Evolutionary conservation across 2,888 invertebrate genomes (phyloP).

Genomic region (Drosophila percnosoma): DNA sequence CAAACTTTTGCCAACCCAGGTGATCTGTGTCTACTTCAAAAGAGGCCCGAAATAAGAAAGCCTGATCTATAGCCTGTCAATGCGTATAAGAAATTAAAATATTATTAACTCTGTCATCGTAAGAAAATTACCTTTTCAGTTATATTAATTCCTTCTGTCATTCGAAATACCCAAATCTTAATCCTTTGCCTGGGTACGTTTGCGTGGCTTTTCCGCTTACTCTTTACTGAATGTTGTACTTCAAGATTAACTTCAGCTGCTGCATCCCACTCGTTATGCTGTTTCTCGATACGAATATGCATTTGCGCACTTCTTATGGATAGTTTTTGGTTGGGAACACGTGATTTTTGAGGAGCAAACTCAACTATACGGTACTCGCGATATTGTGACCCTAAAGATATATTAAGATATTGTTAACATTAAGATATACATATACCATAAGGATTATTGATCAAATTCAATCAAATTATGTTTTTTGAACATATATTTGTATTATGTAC

Average conservation of each 20-base stretch:
- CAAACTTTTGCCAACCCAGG: constrained; percentile 94
- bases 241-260: constrained; percentile 18
- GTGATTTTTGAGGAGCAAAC: constrained; percentile 90
- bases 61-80: constrained; percentile 86
- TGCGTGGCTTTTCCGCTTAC: constrained; percentile 32
- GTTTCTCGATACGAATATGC: constrained; percentile 87
- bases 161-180: constrained; percentile 83
- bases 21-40: constrained; percentile 87
- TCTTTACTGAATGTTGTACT: constrained; percentile 34
- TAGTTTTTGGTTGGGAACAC: constrained; percentile 86
- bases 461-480: not conserved
- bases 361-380: constrained; percentile 94
- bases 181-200: constrained; percentile 58
- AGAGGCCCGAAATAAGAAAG: constrained; percentile 87
- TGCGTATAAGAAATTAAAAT: constrained; percentile 20
- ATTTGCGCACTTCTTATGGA: constrained; percentile 92
- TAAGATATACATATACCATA: not conserved
- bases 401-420: constrained; percentile 18
- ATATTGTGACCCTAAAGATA: constrained; percentile 89
- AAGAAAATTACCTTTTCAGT: constrained; percentile 73
- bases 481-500: not conserved
- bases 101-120: not conserved
- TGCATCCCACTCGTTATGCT: constrained; percentile 31
- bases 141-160: constrained; percentile 69
- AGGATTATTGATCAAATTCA: not conserved